phyloP scores from a whole-genome alignment of 2,888 invertebrate species.

The Molanna angustata region DNA sequence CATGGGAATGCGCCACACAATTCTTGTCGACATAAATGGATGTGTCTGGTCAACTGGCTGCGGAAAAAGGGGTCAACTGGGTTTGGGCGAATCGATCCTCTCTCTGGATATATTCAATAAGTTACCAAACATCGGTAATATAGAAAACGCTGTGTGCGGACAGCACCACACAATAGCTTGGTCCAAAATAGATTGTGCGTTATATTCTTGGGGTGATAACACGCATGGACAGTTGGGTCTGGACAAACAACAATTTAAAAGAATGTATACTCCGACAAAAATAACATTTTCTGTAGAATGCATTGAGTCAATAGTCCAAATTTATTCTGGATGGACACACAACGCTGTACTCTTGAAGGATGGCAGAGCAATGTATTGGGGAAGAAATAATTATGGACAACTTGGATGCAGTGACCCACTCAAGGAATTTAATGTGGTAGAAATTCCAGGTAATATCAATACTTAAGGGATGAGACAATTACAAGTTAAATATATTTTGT shows the following conservation, averaged over 20 bases:
- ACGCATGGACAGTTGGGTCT: constrained; percentile 75
- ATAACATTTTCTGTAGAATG: constrained; percentile 52
- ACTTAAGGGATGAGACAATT: no score
- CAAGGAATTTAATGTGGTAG: constrained; percentile 35
- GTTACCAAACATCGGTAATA: constrained; percentile 55
- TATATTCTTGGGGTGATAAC: constrained; percentile 80
- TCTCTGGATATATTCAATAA: constrained; percentile 47
- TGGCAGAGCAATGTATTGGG: constrained; percentile 70
- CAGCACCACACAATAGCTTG: constrained; percentile 74
- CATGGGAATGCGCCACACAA: constrained; percentile 69
- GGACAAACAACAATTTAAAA: constrained; percentile 51
- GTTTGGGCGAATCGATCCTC: constrained; percentile 48
- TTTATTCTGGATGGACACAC: constrained; percentile 79
- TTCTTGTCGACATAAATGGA: constrained; percentile 60
- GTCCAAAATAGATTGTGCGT: constrained; percentile 53
- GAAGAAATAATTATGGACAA: constrained; percentile 79
- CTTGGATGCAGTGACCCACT: constrained; percentile 53
- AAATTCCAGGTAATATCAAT: constrained; percentile 24
- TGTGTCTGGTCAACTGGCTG: constrained; percentile 64
- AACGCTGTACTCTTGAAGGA: constrained; percentile 61
- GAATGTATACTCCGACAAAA: constrained; percentile 54
- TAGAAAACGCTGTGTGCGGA: constrained; percentile 70
- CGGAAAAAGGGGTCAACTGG: constrained; percentile 67
- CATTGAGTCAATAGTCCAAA: constrained; percentile 54
- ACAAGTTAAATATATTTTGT: no score